Evolutionary conservation across 2,113 vertebrate species (phyloP), one percentile per base, ranked within the genome.

Genomic region (Cygnus buccinator): DNA sequence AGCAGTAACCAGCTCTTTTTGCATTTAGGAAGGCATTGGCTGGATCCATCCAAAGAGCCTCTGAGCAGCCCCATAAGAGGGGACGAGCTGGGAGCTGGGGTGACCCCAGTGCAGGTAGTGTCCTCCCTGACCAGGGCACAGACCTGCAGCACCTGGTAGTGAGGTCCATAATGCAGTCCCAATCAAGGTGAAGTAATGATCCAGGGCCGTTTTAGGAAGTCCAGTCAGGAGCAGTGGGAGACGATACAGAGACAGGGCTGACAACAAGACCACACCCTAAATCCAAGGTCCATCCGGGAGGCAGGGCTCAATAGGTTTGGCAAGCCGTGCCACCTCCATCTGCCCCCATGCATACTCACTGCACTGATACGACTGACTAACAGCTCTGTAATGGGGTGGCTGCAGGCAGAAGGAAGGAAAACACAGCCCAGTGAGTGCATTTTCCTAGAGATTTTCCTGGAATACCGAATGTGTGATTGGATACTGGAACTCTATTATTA

Each of bases 361-460:
- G 21, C 68, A 33, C 52, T 16, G 44, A 33, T 67, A 58, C 18
- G 35, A 55, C 29, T 3, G 28, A 75, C 41, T 81, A 81, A 63
- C 33, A 63, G 35, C 43, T 82, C n/a, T 46, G 13, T 37, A 62
- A 33, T 3, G 2, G 13, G 25, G 28, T 71, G 43, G 52, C 57
- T 39, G 62, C 22, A 39, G 33, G 46, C 37, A 65, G 39, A 67
- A 81, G 61, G 29, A 65, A 6, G 33, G 18, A 67, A 80, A 86
- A 78, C 52, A 61, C 39, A 62, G 13, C 4, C 21, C 13, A 68
- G 16, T 43, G 65, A 58, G n/a, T 22, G 72, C 4, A 15, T 48
- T 89, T 96, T 70, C 35, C 66, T 90, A 58, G 57, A 67, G 26
- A 35, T 78, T 75, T 95, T 93, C 43, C 61, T 84, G 43, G 39